phyloP scores from a whole-genome alignment of 2,797 vertebrate species.

The Peromyscus attwateri region DNA sequence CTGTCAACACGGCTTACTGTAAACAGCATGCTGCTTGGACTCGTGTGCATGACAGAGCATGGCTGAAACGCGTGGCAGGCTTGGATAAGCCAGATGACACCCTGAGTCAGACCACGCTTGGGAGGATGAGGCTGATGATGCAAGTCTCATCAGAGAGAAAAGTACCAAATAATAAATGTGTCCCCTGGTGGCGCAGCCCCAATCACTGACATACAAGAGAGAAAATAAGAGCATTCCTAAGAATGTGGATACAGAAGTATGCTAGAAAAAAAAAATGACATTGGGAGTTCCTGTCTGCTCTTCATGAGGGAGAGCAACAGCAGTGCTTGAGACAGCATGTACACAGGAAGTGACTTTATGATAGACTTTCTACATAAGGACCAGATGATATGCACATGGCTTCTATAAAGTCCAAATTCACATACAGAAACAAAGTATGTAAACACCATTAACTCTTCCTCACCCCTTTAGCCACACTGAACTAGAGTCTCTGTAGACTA shows the following conservation, averaged over 20 bases:
- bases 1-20: slow-evolving; percentile 50
- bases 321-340: not conserved
- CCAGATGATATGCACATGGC: not conserved
- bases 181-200: slow-evolving; percentile 44
- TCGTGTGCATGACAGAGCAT: slow-evolving; percentile 41
- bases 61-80: slow-evolving; percentile 40
- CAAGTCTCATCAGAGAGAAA: slow-evolving; percentile 46
- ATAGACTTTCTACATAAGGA: not conserved
- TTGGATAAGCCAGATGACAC: slow-evolving; percentile 53
- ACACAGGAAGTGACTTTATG: not conserved
- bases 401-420: not conserved
- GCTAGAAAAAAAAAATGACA: not conserved
- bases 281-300: not conserved
- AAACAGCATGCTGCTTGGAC: slow-evolving; percentile 60
- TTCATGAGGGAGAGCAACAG: not conserved
- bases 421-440: slow-evolving; percentile 38
- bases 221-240: slow-evolving; percentile 27
- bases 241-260: not conserved
- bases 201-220: not conserved
- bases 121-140: slow-evolving; percentile 45
- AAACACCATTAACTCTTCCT: not conserved
- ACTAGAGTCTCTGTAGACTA: not conserved
- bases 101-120: slow-evolving; percentile 34
- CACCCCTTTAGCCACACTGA: not conserved
- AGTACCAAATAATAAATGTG: slow-evolving; percentile 44